Percentiles rank a stretch among this genome's conserved stretches.
These are phyloP conservation scores for Heliconius hermathena DNA, from an alignment of 1,140 invertebrate genomes.

Conservation along the genomic window DNA sequence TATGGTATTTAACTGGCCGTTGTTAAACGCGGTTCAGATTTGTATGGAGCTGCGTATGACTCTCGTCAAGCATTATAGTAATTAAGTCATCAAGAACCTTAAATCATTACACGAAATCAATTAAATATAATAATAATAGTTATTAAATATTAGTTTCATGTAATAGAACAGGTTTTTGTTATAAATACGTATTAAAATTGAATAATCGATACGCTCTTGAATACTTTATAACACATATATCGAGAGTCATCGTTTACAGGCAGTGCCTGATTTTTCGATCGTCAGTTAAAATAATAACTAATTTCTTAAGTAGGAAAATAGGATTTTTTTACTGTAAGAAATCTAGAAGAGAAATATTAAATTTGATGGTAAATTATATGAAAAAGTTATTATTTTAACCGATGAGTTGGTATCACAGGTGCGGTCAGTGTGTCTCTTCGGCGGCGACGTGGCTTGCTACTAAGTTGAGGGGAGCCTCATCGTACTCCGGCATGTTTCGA, in stretches of 20 bases:
- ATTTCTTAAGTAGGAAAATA: neutral
- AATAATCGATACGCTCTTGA: neutral
- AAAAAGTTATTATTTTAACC: constrained; percentile 2
- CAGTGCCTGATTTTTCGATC: neutral
- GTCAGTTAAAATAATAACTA: constrained; percentile 1
- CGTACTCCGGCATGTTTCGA: constrained; percentile 68
- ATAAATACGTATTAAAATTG: neutral
- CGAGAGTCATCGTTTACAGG: neutral
- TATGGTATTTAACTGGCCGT: constrained; percentile 51
- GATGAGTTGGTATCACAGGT: neutral
- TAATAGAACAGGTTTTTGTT: neutral
- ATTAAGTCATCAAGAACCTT: neutral
- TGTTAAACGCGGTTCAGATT: constrained; percentile 26
- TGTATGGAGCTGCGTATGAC: neutral
- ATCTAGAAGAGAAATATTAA: neutral
- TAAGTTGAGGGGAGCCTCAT: constrained; percentile 78
- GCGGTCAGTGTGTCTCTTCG: constrained; percentile 77
- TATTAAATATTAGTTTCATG: neutral
- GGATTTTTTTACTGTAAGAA: too few species aligned
- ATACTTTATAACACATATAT: neutral
- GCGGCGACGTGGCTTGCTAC: constrained; percentile 76
- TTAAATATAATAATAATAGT: neutral
- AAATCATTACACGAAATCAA: neutral
- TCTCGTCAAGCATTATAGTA: neutral
- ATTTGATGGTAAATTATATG: neutral